phyloP scores from a whole-genome alignment of 1,140 invertebrate genomes.

The Caerostris extrusa region DNA sequence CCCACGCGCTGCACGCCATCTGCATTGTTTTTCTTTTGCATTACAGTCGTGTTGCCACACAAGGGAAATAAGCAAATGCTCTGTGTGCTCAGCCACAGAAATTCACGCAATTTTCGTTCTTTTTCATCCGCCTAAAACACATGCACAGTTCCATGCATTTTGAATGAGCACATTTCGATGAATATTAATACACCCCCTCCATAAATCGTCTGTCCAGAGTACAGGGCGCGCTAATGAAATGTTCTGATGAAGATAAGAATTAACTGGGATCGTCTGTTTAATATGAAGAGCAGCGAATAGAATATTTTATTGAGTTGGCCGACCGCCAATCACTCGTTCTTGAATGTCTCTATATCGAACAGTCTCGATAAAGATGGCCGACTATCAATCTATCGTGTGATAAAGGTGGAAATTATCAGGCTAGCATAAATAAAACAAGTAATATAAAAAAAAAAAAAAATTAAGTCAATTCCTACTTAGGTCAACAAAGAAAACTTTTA shows the following conservation, averaged over 20 bases:
- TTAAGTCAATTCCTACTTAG: too few relatives aligned
- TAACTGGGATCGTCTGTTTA: background rate
- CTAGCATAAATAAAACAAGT: too few relatives aligned
- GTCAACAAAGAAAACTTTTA: too few relatives aligned
- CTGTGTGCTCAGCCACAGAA: background rate
- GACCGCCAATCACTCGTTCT: background rate
- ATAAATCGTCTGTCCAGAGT: background rate
- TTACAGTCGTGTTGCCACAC: background rate
- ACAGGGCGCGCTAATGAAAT: background rate
- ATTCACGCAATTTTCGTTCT: background rate
- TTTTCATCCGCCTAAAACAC: background rate
- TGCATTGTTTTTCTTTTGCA: background rate
- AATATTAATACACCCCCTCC: background rate
- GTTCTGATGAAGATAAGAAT: constrained; percentile 21
- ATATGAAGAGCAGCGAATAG: background rate
- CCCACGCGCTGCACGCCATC: background rate
- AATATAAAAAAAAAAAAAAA: too few relatives aligned
- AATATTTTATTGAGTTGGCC: background rate
- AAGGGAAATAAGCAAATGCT: constrained; percentile 12
- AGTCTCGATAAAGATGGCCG: background rate
- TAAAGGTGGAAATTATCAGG: constrained; percentile 8
- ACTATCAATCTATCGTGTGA: background rate
- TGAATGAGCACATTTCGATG: background rate
- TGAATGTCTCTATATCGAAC: background rate
- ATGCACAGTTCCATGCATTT: background rate